A percentile compares a stretch with the other conserved stretches of the same genome.
Conservation (phyloP, 2,113 vertebrate species). For the Danio rerio region DNA sequence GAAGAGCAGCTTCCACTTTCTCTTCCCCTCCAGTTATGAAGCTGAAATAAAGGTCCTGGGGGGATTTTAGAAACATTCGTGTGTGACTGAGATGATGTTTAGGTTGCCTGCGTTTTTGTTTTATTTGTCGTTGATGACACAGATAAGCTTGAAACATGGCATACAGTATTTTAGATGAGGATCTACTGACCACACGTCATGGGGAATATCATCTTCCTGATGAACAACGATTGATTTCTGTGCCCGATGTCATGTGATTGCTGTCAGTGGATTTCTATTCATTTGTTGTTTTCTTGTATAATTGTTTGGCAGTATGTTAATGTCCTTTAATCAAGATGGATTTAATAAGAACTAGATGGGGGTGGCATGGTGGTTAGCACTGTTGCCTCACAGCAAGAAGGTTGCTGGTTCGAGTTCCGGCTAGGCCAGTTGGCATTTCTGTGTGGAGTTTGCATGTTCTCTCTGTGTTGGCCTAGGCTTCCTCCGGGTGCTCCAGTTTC, state of each 20-base stretch:
- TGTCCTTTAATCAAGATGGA: not conserved
- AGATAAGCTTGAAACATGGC: not conserved
- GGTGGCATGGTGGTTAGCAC: too few relatives aligned
- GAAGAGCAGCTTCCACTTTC: constrained; percentile 56
- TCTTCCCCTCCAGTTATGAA: constrained; percentile 63
- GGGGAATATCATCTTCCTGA: not conserved
- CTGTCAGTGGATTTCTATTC: not conserved
- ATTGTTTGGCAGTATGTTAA: too few relatives aligned
- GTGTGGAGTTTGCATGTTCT: too few relatives aligned
- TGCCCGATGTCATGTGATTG: not conserved
- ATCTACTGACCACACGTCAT: not conserved
- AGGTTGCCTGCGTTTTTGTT: not conserved
- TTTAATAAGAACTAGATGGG: too few relatives aligned
- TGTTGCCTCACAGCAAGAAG: too few relatives aligned
- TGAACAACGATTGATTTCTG: not conserved
- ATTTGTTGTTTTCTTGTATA: too few relatives aligned
- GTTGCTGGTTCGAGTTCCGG: too few relatives aligned
- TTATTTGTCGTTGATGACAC: not conserved
- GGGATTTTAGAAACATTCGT: not conserved
- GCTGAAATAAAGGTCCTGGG: constrained; percentile 14
- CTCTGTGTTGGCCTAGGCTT: too few relatives aligned
- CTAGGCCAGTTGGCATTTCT: too few relatives aligned
- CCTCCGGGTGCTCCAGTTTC: too few relatives aligned
- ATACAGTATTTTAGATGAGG: not conserved
- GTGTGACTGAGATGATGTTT: not conserved